Evolutionary conservation across 1,140 invertebrate species (phyloP), one percentile per base, ranked within the genome.

Genomic region (Carcinoscorpius rotundicauda): DNA sequence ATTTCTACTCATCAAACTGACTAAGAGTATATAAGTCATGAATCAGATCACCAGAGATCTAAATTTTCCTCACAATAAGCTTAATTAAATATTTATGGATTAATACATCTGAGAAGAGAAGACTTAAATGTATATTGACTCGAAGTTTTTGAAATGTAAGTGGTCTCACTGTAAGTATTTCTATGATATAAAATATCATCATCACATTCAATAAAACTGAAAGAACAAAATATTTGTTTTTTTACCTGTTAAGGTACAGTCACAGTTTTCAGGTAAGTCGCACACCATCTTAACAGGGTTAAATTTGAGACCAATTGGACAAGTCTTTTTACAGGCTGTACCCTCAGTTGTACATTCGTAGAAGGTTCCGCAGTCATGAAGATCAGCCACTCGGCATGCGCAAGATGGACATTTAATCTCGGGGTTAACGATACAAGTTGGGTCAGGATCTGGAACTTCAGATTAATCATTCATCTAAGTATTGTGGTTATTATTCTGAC

Each of bases 281-380:
- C 66, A 68, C 3, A 52, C 55, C 6, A 9, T 50, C 10, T 56
- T 52, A 9, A 51, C 6, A 3, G 4, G 8, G 9, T 68, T 68
- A 50, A 56, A 68, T 5, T 60, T 63, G 0, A 68, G 50, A 0
- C 66, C 66, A 0, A 49, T 10, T 0, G 66, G 63, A 49, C 66
- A 68, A 3, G 10, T 53, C 49, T 49, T 64, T 1, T 51, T 8
- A 48, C 66, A 68, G 0, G 64, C 63, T 3, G 49, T 62, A 9
- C 66, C 66, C 11, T 63, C 51, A 4, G 49, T 56, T 9, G 5
- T 10, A 49, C 66, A 68, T 50, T 65, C 58, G 49, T 57, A 67
- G 53, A 68, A 68, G 6, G 65, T 62, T 50, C 64, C 61, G 8
- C 66, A 71, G 52, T 71, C 69, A 50, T 60, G 60, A 6, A 64